Base-by-base conservation (phyloP, 2,888 invertebrate genomes). In the Dastarcus helophoroides region DNA sequence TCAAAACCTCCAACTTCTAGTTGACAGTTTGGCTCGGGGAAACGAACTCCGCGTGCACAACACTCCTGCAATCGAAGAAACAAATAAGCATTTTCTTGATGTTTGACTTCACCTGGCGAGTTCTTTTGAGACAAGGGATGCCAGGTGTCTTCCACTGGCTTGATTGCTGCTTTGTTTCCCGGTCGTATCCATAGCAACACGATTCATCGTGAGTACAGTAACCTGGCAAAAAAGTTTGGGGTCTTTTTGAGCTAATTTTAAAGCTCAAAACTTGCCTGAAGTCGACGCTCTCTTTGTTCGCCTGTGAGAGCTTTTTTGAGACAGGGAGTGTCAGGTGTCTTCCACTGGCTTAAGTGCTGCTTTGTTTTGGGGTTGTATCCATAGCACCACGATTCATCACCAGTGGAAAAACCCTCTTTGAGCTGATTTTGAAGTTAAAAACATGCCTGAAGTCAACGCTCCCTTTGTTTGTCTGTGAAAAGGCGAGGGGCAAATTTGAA, bases 11-110 rank as follows among this genome's bases (percentile, higher is more conserved):
- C 9, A 23, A 9, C 8, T 23, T 8, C 6, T 23, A 10, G 23
- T 23, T 23, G 9, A 23, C 23, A 8, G 23, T 23, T 10, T 23
- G 6, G 10, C 23, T 10, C 7, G 7, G 6, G 8, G 7, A 10
- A 23, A 6, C 9, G 10, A 23, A 23, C 9, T 23, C 9, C 5
- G 23, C 7, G 10, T 23, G 9, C 7, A 23, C 23, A 9, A 9
- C 23, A 8, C 23, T 10, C 10, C 6, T 23, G 8, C 7, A 7
- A 23, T 8, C 6, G 9, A 23, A 9, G 5, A 23, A 23, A 23
- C 23, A 23, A 23, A 9, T 23, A 5, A 23, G 23, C 23, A 23
- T 23, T 23, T 7, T 23, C 10, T 9, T 23, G 5, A 23, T 9
- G 23, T 9, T 8, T 23, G 7, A 23, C 9, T 23, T 23, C 23